Evolutionary conservation across 1,140 invertebrate genomes (phyloP).

Genomic region (Ceratitis capitata): DNA sequence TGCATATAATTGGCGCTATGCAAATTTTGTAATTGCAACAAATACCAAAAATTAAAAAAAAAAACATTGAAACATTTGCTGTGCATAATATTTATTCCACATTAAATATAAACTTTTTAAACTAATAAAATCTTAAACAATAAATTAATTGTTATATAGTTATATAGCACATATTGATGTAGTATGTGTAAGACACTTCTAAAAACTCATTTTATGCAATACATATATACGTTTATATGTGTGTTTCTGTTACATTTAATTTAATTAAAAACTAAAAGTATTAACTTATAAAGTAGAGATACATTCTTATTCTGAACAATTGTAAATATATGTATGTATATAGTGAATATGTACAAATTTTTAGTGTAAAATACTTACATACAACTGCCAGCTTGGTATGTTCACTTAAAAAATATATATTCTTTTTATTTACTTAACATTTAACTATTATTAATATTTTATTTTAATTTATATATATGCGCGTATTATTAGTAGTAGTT

Average conservation of each 20-base stretch:
- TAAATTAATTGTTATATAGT: constrained; percentile 18
- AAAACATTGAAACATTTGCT: background rate
- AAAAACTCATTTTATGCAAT: background rate
- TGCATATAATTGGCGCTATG: too few relatives aligned
- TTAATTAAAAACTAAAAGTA: background rate
- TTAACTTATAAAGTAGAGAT: constrained; percentile 3
- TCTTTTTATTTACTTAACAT: background rate
- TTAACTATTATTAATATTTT: background rate
- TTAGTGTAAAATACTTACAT: constrained; percentile 10
- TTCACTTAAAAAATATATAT: background rate
- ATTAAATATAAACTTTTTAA: constrained; percentile 7
- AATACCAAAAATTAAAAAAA: background rate
- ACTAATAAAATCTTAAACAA: background rate
- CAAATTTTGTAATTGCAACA: background rate
- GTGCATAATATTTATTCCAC: constrained; percentile 32
- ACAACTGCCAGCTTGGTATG: background rate
- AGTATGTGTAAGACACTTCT: background rate
- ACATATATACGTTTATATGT: background rate
- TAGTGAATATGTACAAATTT: background rate
- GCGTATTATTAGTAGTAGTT: background rate
- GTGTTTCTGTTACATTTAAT: too few relatives aligned
- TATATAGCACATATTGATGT: background rate
- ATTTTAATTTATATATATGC: background rate
- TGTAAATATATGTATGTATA: background rate
- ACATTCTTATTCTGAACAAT: background rate